A percentile compares a stretch with the other conserved stretches of the same genome.
Evolutionary conservation across 2,888 invertebrate species (phyloP).

Genomic region (Drosophila acutilabella): DNA sequence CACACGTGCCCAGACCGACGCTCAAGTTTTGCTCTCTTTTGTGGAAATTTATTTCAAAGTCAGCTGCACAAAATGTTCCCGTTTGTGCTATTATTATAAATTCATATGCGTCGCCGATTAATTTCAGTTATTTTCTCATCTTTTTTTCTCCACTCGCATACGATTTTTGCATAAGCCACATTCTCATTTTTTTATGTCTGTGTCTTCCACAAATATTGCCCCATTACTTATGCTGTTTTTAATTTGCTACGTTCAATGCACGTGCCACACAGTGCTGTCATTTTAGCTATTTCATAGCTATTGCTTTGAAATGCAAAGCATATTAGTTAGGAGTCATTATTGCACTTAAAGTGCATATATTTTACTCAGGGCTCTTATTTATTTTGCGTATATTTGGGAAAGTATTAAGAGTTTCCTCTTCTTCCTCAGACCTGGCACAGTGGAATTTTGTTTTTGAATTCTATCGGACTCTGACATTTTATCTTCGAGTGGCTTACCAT

Average conservation of each 20-base stretch:
- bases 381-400: too few relatives aligned
- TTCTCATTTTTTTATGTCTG: neutral
- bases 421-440: too few relatives aligned
- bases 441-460: too few relatives aligned
- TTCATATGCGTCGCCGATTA: constrained; percentile 76
- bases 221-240: constrained; percentile 77
- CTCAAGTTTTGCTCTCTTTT: constrained; percentile 40
- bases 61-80: constrained; percentile 73
- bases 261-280: constrained; percentile 42
- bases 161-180: constrained; percentile 7
- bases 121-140: constrained; percentile 64
- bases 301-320: too few relatives aligned
- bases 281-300: too few relatives aligned
- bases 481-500: too few relatives aligned
- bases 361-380: too few relatives aligned
- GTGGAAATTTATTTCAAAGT: constrained; percentile 71
- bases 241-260: constrained; percentile 71
- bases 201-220: constrained; percentile 28
- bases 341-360: too few relatives aligned
- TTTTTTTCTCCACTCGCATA: constrained; percentile 20
- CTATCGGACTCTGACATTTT: too few relatives aligned
- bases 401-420: too few relatives aligned
- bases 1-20: neutral
- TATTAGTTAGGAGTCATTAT: too few relatives aligned
- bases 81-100: constrained; percentile 63